Conservation (phyloP, 1,140 invertebrate genomes). For the Lanistes nyassanus region DNA sequence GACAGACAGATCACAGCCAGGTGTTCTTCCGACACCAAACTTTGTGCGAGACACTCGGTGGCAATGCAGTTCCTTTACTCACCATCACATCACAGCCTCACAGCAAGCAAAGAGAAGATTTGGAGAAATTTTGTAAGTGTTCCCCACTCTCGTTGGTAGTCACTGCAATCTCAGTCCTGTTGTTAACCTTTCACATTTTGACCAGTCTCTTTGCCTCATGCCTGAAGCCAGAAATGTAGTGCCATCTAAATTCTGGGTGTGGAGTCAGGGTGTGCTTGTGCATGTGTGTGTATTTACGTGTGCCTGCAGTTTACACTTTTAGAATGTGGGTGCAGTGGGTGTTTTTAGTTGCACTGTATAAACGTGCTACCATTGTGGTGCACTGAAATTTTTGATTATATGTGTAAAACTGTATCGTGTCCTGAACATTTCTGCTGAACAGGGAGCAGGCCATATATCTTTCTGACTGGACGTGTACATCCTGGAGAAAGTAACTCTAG, state of each 20-base stretch:
- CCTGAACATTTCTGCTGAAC: background rate
- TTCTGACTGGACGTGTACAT: conserved; percentile 85
- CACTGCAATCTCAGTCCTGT: background rate
- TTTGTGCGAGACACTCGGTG: conserved; percentile 83
- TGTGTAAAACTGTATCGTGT: background rate
- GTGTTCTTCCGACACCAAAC: conserved; percentile 75
- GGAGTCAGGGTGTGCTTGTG: conserved; percentile 7
- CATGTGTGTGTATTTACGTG: background rate
- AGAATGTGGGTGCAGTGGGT: conserved; percentile 6
- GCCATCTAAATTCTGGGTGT: too few relatives aligned
- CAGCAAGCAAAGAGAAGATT: conserved; percentile 37
- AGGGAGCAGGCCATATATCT: conserved; percentile 68
- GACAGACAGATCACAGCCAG: conserved; percentile 51
- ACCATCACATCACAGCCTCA: conserved; percentile 81
- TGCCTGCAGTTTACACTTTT: background rate
- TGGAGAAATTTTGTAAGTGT: conserved; percentile 61
- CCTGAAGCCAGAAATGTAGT: too few relatives aligned
- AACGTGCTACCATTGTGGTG: background rate
- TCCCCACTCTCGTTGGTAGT: background rate
- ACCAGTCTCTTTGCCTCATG: too few relatives aligned
- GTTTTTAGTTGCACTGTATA: background rate
- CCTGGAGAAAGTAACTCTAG: conserved; percentile 90
- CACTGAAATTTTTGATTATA: background rate
- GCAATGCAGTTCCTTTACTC: conserved; percentile 84
- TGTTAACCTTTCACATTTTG: background rate